phyloP scores from a whole-genome alignment of 2,113 vertebrate species.

The Callipepla californica region DNA sequence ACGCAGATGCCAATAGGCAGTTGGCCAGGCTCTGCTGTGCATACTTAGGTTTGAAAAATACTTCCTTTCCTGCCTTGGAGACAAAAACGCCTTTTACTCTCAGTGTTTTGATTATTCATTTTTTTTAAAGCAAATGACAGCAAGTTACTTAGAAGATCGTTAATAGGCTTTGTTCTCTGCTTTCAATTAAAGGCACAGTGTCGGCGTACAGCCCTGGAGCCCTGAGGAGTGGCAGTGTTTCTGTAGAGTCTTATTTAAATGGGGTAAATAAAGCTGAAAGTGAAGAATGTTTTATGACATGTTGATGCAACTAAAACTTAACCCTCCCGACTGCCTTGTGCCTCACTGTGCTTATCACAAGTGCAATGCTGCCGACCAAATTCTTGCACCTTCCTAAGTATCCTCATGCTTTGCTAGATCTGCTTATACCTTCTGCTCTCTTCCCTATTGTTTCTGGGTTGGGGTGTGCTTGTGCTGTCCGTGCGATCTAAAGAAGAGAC shows the following conservation, averaged over 20 bases:
- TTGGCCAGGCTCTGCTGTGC: slow-evolving; percentile 43
- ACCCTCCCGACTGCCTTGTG: neutral
- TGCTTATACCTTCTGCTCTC: neutral
- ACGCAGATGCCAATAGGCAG: slow-evolving; percentile 43
- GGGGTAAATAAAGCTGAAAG: neutral
- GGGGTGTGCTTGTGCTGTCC: neutral
- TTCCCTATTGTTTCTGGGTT: neutral
- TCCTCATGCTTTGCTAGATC: neutral
- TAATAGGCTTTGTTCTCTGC: slow-evolving; percentile 6
- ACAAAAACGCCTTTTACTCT: slow-evolving; percentile 37
- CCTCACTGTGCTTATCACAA: neutral
- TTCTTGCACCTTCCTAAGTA: neutral
- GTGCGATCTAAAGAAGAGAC: neutral
- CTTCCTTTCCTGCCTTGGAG: slow-evolving; percentile 52
- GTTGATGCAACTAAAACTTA: neutral
- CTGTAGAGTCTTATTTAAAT: neutral
- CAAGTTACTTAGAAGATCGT: slow-evolving; percentile 36
- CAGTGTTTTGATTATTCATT: slow-evolving; percentile 55
- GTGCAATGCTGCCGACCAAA: neutral
- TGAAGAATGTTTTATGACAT: neutral
- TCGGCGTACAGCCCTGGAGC: neutral
- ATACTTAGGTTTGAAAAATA: slow-evolving; percentile 61
- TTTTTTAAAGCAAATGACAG: slow-evolving; percentile 22
- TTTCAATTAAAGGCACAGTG: neutral
- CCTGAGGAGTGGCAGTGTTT: neutral